Evolutionary conservation across 2,113 vertebrate genomes (phyloP), one percentile per base, ranked within the genome.

Genomic region (Irena cyanogastra): DNA sequence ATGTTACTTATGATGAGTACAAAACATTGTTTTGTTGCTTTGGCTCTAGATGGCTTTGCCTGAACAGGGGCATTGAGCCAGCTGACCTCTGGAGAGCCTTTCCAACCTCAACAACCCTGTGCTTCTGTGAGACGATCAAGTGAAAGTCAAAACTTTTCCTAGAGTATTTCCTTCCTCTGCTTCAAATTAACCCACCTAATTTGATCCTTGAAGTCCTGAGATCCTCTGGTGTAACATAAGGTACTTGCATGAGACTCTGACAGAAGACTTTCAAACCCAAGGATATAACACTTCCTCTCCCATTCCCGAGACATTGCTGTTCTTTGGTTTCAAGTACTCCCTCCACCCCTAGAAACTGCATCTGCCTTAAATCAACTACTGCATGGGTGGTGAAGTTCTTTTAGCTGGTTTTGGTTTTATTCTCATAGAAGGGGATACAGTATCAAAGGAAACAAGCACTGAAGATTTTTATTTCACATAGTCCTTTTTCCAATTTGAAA

Each of bases 301-400:
- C 23, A 23, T 54, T 92, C 68, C 56, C 4, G 3, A 90, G 70
- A 63, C 5, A 14, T 3, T 27, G 26, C 56, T 87, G 4, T 30
- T 88, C 71, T 83, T 86, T 14, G 81, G 35, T 88, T 92, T 92
- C 63, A 82, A 74, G 19, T 30, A 75, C 9, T 71, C 50, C 66
- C 39, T 35, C 44, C 17, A 82, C 3, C 5, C 50, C 26, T 33
- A 64, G 74, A 94, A 81, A 33, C 49, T 53, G 83, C 93, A 95
- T 89, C 87, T 94, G 87, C n/a, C 30, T 95, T 94, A 85, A 90
- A 90, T 94, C 71, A 90, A 44, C 63, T 65, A 11, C 94, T 93
- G 91, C 64, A 94, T 89, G 87, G 60, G 76, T 68, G 89, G 81
- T 57, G 3, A 31, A 13, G 10, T 11, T 80, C 72, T 92, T 94